Conservation (phyloP, 2,888 invertebrate genomes). For the Schizaphis graminum region DNA sequence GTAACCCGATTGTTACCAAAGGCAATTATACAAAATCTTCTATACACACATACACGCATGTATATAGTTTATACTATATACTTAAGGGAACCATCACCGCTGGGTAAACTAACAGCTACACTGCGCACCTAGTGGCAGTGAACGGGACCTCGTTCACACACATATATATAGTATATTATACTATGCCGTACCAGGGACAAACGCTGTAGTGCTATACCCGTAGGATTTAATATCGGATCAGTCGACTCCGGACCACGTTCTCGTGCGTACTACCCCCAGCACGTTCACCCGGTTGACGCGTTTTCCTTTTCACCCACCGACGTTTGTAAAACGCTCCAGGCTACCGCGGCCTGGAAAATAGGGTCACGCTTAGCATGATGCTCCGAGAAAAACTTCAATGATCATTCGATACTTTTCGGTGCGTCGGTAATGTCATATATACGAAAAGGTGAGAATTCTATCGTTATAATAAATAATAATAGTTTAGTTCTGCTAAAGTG, state of each 20-base stretch:
- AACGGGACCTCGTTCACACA: neutral
- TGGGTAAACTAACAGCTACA: neutral
- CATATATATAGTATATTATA: neutral
- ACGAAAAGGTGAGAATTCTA: neutral
- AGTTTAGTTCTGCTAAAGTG: neutral
- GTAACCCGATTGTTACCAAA: neutral
- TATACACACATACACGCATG: neutral
- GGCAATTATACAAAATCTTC: constrained; percentile 16
- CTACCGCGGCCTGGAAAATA: neutral
- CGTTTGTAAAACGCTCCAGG: neutral
- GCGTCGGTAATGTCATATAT: neutral
- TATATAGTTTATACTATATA: neutral
- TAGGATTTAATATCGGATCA: constrained; percentile 34
- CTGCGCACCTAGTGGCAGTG: constrained; percentile 14
- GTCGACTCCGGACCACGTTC: constrained; percentile 57
- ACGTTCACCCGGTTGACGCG: too few relatives aligned
- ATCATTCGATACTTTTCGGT: neutral
- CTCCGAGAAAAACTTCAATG: neutral
- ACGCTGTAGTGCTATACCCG: neutral
- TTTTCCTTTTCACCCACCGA: neutral
- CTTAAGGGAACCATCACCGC: neutral
- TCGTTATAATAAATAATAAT: neutral
- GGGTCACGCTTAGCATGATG: neutral
- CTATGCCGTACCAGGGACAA: neutral
- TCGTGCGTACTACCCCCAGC: neutral